Evolutionary conservation across 2,113 vertebrate genomes (phyloP).

Genomic region (Gallinago paraguaiae): DNA sequence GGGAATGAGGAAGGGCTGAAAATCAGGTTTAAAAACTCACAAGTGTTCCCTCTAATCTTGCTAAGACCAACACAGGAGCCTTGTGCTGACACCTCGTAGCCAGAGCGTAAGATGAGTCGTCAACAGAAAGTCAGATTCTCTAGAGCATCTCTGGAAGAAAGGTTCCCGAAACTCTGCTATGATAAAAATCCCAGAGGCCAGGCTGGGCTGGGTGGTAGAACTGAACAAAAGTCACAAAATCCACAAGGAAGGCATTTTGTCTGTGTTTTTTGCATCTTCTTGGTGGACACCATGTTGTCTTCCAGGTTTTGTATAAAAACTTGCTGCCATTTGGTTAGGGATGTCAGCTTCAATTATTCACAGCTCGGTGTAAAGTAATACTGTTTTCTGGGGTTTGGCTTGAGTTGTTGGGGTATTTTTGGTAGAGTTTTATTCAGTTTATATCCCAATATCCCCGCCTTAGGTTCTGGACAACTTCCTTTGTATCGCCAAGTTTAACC

Average conservation of each 20-base stretch:
- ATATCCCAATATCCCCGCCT: background rate
- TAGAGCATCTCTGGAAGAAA: background rate
- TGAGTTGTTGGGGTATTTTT: background rate
- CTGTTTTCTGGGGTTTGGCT: background rate
- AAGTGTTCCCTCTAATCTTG: background rate
- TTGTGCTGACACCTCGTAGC: background rate
- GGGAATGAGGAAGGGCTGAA: background rate
- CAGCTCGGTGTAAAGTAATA: background rate
- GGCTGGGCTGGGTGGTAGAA: background rate
- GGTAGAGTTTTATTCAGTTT: background rate
- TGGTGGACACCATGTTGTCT: background rate
- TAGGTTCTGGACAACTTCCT: background rate
- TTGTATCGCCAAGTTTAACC: background rate
- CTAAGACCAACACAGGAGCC: background rate
- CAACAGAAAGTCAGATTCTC: background rate
- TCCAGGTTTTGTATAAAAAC: background rate
- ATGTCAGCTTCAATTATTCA: background rate
- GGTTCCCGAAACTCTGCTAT: background rate
- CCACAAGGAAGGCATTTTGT: background rate
- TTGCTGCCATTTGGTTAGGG: background rate
- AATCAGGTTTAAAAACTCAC: background rate
- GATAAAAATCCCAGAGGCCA: background rate
- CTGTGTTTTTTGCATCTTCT: background rate
- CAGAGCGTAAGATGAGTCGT: background rate
- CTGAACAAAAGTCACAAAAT: background rate